phyloP scores from a whole-genome alignment of 2,888 invertebrate genomes.

The Teinopalpus imperialis region DNA sequence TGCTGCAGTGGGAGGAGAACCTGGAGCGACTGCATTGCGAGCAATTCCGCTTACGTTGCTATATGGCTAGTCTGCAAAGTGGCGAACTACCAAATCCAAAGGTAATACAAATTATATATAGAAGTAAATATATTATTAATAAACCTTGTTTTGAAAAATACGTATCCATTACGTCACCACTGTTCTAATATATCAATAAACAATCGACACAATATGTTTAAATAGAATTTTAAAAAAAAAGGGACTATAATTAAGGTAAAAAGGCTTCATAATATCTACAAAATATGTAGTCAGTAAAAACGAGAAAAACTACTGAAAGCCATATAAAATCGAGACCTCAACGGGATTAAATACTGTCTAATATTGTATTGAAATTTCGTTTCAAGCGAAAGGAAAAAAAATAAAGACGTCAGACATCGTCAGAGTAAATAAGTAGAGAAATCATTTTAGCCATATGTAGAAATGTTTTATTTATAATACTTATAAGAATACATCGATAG shows the following conservation, averaged over 20 bases:
- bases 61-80: slow-evolving; percentile 97
- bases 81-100: slow-evolving; percentile 98
- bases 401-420: slow-evolving; percentile 7
- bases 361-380: slow-evolving; percentile 1
- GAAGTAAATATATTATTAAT: too few species aligned
- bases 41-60: slow-evolving; percentile 97
- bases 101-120: too few species aligned
- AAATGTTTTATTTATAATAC: slow-evolving; percentile 1
- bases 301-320: too few species aligned
- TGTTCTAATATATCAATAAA: too few species aligned
- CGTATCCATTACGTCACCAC: too few species aligned
- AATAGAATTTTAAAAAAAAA: too few species aligned
- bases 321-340: slow-evolving; percentile 6
- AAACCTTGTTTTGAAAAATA: too few species aligned
- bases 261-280: too few species aligned
- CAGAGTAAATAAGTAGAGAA: slow-evolving; percentile 5
- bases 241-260: too few species aligned
- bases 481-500: slow-evolving; percentile 4
- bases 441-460: slow-evolving; percentile 1
- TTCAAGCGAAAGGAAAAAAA: slow-evolving; percentile 1
- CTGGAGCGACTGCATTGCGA: slow-evolving; percentile 97
- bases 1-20: slow-evolving; percentile 98
- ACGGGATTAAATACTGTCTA: slow-evolving; percentile 4
- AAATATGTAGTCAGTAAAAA: too few species aligned
- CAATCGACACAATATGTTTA: too few species aligned